Evolutionary conservation across 2,888 invertebrate genomes (phyloP).

Genomic region (Autographa gamma): DNA sequence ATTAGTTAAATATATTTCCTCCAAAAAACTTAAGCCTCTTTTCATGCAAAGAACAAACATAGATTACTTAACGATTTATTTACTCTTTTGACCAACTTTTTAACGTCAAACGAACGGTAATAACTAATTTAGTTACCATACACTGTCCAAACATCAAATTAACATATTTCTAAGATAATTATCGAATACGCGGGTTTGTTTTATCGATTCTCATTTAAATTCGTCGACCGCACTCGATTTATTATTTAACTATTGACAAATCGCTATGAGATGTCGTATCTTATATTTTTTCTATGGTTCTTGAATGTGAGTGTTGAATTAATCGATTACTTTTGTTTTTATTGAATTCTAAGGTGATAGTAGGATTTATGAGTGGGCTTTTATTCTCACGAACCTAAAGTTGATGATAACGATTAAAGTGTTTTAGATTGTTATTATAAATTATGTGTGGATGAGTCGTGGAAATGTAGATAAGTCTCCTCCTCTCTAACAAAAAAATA

Average conservation of each 20-base stretch:
- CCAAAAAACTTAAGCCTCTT: not conserved
- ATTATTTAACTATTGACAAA: slow-evolving; percentile 61
- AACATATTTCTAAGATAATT: slow-evolving; percentile 53
- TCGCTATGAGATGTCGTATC: slow-evolving; percentile 54
- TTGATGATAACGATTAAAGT: slow-evolving; percentile 29
- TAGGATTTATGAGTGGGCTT: slow-evolving; percentile 45
- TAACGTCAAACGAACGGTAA: slow-evolving; percentile 37
- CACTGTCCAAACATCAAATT: slow-evolving; percentile 47
- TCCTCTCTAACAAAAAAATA: no score
- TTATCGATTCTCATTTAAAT: slow-evolving; percentile 58
- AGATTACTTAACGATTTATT: slow-evolving; percentile 22
- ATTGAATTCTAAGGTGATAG: slow-evolving; percentile 41
- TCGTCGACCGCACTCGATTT: slow-evolving; percentile 58
- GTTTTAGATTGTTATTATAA: slow-evolving; percentile 1
- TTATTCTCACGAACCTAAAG: slow-evolving; percentile 27
- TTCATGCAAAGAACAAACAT: not conserved
- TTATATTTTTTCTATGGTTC: slow-evolving; percentile 44
- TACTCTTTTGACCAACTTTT: slow-evolving; percentile 16
- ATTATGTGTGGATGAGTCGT: no score
- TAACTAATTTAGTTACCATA: slow-evolving; percentile 45
- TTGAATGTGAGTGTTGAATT: slow-evolving; percentile 42
- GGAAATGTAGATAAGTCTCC: no score
- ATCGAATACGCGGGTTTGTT: slow-evolving; percentile 51
- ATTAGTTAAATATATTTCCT: no score
- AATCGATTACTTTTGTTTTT: slow-evolving; percentile 48